Evolutionary conservation across 1,140 invertebrate genomes (phyloP), one percentile per base, ranked within the genome.

Genomic region (Latrodectus geometricus): DNA sequence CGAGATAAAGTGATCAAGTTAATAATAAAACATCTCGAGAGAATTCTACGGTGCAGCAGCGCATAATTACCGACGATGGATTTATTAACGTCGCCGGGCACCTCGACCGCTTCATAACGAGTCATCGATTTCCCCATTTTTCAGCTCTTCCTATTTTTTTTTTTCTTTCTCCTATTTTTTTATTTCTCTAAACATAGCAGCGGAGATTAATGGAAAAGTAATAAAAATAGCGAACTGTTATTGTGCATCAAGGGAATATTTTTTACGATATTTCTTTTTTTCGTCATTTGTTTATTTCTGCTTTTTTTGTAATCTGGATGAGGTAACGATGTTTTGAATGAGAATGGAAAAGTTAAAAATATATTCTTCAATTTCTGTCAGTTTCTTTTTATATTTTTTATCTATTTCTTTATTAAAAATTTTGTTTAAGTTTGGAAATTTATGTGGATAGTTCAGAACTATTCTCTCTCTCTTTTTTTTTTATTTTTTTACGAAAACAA

Each of bases 1-100:
- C 12, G 35, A 61, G 80, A 83, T 83, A 83, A 83, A 83, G 81
- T 75, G 81, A 83, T 83, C 81, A 83, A 83, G 81, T 83, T 83
- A 83, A 83, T 83, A 83, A 83, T 83, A 83, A 83, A 83, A 61
- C 72, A 83, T 83, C 72, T 75, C 81, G 20, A 20, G 81, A 83
- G 81, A 83, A 49, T 73, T 73, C 35, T 49, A 21, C 69, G 49
- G 52, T 21, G 56, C 52, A 70, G 81, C 81, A 72, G 81, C 70
- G 48, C 69, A 83, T 83, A 83, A 83, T 83, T 83, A 73, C 81
- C 52, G 70, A 65, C 69, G 80, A 82, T 82, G 80, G 81, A 83
- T 83, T 83, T 83, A 83, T 83, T 83, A 83, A 83, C 72, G 81
- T 75, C 21, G 54, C 54, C 54, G 8, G 49, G n/a, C 48, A 23